phyloP scores from a whole-genome alignment of 37 sponge, comb jelly and placozoan genomes.

The Mnemiopsis leidyi region DNA sequence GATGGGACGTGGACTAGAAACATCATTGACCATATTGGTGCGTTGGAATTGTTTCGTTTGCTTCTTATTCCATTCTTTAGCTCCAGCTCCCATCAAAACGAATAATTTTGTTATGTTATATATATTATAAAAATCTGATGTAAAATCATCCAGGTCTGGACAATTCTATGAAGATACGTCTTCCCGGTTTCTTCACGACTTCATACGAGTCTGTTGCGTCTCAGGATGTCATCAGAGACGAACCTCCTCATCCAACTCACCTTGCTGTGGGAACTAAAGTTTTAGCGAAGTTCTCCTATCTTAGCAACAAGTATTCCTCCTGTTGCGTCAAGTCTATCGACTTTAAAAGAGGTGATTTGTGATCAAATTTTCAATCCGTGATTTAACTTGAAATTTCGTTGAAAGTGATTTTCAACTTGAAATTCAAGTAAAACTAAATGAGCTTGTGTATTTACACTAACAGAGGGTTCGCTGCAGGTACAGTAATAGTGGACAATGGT shows the following conservation, averaged over 20 bases:
- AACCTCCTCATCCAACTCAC: constrained; percentile 22
- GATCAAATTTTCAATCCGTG: not conserved
- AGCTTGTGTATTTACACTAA: too few species aligned
- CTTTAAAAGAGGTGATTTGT: not conserved
- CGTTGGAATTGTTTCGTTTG: too few species aligned
- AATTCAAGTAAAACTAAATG: too few species aligned
- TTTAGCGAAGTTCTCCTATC: not conserved
- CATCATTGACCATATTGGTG: constrained; percentile 38
- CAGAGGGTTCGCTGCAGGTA: too few species aligned
- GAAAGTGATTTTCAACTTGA: too few species aligned
- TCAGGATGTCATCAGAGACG: not conserved
- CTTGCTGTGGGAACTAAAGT: not conserved
- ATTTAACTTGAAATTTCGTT: too few species aligned
- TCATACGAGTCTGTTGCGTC: not conserved
- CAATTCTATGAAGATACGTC: not conserved
- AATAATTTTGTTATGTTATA: too few species aligned
- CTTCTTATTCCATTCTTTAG: too few species aligned
- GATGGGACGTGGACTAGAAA: not conserved
- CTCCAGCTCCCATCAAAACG: too few species aligned
- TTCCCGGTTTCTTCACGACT: not conserved
- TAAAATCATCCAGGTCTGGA: constrained; percentile 23
- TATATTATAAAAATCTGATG: too few species aligned
- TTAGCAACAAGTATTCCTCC: not conserved
- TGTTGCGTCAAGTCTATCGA: not conserved
- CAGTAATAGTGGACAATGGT: not conserved